A percentile compares a stretch with the other conserved stretches of the same genome.
Evolutionary conservation across 2,888 invertebrate genomes (phyloP).

Genomic region (Diabrotica balteata): DNA sequence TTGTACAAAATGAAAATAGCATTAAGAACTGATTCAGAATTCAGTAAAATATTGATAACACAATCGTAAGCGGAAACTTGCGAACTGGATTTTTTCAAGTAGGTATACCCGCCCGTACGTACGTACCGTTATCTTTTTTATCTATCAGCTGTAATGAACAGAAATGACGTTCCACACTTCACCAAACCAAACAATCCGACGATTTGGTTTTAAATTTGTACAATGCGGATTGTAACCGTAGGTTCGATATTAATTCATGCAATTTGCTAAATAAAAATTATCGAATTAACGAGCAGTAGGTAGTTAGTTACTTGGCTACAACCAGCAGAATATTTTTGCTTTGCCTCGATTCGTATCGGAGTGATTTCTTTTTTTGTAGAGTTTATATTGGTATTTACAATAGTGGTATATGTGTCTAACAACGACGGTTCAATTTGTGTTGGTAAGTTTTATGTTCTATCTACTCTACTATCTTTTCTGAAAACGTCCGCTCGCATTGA

Average conservation of each 20-base stretch:
- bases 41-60: constrained; percentile 22
- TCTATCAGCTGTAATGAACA: constrained; percentile 31
- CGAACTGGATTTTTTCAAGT: constrained; percentile 26
- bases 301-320: constrained; percentile 14
- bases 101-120: not conserved
- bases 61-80: constrained; percentile 22
- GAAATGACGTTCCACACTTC: constrained; percentile 20
- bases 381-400: constrained; percentile 9
- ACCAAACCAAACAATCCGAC: constrained; percentile 15
- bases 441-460: constrained; percentile 22
- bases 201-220: constrained; percentile 22
- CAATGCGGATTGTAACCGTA: constrained; percentile 17
- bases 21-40: constrained; percentile 12
- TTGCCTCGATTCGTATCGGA: not conserved
- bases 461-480: constrained; percentile 15
- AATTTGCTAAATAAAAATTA: constrained; percentile 30
- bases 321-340: constrained; percentile 2
- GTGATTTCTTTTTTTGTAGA: constrained; percentile 6
- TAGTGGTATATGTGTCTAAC: constrained; percentile 9
- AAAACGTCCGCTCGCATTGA: constrained; percentile 17
- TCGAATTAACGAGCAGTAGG: not conserved
- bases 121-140: constrained; percentile 32
- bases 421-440: constrained; percentile 1
- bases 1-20: not conserved
- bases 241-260: constrained; percentile 33